A percentile compares a stretch with the other conserved stretches of the same genome.
Evolutionary conservation across 2,113 vertebrate genomes (phyloP).

Genomic region (Cepphus grylle): DNA sequence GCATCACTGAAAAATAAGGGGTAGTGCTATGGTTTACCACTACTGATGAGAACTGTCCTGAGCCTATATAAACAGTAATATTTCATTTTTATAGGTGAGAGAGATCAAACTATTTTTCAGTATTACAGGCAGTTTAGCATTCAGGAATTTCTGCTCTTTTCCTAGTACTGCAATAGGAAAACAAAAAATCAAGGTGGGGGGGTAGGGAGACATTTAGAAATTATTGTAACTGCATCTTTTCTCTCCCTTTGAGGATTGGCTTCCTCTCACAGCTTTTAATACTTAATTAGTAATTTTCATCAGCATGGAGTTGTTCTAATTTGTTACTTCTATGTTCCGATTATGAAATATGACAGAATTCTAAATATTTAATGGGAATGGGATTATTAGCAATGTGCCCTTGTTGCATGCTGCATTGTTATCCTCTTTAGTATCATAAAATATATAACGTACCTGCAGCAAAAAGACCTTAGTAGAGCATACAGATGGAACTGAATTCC

Average conservation of each 20-base stretch:
- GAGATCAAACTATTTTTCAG: not conserved
- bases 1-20: not conserved
- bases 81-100: not conserved
- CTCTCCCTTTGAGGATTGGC: not conserved
- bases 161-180: not conserved
- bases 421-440: constrained; percentile 21
- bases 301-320: not conserved
- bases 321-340: not conserved
- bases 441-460: not conserved
- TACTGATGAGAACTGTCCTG: not conserved
- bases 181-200: not conserved
- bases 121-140: not conserved
- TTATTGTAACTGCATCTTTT: not conserved
- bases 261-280: not conserved
- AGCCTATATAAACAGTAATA: not conserved
- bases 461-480: not conserved
- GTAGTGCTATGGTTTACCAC: not conserved
- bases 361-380: constrained; percentile 22
- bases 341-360: constrained; percentile 20
- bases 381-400: constrained; percentile 6
- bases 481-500: constrained; percentile 22
- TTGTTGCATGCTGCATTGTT: not conserved
- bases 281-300: constrained; percentile 1
- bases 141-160: not conserved
- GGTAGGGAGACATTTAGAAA: not conserved